A percentile compares a stretch with the other conserved stretches of the same genome.
These are phyloP conservation scores for Perognathus longimembris DNA, from an alignment of 2,113 vertebrate genomes.

Conservation along the genomic window DNA sequence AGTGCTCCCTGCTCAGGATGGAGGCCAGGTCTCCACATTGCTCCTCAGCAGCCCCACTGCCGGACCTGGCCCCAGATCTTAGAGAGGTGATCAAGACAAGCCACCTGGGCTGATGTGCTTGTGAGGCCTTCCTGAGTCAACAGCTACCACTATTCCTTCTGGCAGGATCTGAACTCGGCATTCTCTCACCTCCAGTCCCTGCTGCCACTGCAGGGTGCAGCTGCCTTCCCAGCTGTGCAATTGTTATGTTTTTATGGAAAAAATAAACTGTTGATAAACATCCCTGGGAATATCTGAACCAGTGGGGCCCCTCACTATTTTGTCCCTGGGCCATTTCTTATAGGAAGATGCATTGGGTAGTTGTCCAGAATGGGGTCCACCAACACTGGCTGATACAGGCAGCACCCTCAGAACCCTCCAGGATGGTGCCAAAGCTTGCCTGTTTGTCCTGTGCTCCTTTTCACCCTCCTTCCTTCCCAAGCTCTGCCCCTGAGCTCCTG, in stretches of 20 bases:
- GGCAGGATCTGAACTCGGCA: neutral
- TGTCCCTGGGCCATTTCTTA: neutral
- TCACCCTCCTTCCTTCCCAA: neutral
- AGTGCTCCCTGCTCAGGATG: too few species aligned
- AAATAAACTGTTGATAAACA: fast-evolving
- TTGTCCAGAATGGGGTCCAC: fast-evolving
- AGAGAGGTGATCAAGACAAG: neutral
- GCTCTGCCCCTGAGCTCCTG: neutral
- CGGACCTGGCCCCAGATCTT: neutral
- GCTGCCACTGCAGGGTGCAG: too few species aligned
- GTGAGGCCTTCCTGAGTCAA: neutral
- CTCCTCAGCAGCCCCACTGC: neutral
- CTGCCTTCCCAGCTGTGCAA: neutral
- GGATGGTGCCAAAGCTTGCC: neutral
- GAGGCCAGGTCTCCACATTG: fast-evolving
- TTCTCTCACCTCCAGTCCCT: neutral
- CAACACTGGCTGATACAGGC: neutral
- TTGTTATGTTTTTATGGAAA: too few species aligned
- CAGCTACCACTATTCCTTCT: neutral
- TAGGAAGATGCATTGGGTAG: neutral
- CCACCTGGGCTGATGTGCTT: fast-evolving
- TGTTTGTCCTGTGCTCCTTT: too few species aligned
- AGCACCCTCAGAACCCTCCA: neutral
- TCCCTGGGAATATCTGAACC: neutral
- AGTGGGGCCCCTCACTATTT: neutral